A percentile compares a stretch with the other conserved stretches of the same genome.
Conservation (phyloP, 2,888 invertebrate genomes). For the Ectemnius cavifrons region DNA sequence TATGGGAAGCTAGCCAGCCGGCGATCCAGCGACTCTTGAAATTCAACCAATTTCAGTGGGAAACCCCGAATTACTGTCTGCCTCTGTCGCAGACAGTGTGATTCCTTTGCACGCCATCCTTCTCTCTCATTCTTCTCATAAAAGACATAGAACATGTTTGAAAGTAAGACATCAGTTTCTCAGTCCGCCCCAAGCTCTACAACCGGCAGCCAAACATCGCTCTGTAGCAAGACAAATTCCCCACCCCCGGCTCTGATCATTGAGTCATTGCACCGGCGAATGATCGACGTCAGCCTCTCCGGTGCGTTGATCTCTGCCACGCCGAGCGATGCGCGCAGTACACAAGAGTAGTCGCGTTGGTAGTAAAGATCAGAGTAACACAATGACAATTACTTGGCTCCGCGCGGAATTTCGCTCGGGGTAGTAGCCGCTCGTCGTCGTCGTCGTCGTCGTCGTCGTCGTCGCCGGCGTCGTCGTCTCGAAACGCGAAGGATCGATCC, state of each 20-base stretch:
- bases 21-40: constrained; percentile 2
- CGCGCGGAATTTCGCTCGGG: constrained; percentile 24
- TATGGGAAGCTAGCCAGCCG: neutral
- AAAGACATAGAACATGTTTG: no score
- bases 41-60: neutral
- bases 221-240: neutral
- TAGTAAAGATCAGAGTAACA: constrained; percentile 31
- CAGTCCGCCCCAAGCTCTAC: no score
- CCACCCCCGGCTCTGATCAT: neutral
- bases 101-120: neutral
- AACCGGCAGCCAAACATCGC: neutral
- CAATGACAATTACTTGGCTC: constrained; percentile 46
- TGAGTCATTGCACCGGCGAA: neutral
- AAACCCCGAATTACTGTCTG: neutral
- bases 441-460: constrained; percentile 41
- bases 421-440: constrained; percentile 23
- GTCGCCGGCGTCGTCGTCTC: constrained; percentile 38
- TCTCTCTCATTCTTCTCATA: neutral
- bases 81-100: no score
- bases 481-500: constrained; percentile 63
- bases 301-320: neutral
- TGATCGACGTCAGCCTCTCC: neutral
- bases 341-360: no score
- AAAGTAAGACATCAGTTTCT: no score
- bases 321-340: no score